Base-by-base conservation (phyloP, 2,113 vertebrate genomes). In the Brachypodius melanocephalos region DNA sequence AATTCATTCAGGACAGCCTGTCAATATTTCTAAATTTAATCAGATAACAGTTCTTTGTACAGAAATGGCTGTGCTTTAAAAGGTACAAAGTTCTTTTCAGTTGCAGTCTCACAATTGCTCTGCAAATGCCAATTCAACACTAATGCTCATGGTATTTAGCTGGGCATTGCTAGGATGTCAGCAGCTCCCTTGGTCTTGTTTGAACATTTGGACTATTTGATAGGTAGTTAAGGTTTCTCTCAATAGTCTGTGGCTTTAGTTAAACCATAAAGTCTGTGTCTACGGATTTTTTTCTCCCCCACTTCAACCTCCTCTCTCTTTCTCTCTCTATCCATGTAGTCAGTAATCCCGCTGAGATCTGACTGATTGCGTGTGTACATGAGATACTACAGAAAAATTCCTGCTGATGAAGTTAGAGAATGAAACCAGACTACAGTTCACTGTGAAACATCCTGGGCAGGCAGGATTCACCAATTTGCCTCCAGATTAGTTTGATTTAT, bases 21-120 rank as follows among this genome's bases (percentile, higher is more conserved):
- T 76, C 82, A 71, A 80, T 95, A 95, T 55, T 65, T 38, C 34
- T 36, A 79, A 82, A 91, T 93, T 96, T 76, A 85, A 68, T 88
- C 63, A 79, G 72, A 52, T 69, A 73, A 80, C 6, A 7, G 43
- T 71, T 51, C 54, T 85, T 77, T 54, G 59, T 73, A 29, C 32
- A 58, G 38, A 74, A 69, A 79, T 62, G 26, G 9, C 26, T 94
- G 16, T 66, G 45, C 31, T 52, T 74, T 52, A 59, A 88, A 61
- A 91, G 13, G 12, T 88, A 49, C 28, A 75, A 79, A 1, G 1
- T 73, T 85, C 45, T 82, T 88, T 82, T 79, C 40, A 67, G 25
- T 83, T 73, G 21, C 7, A 17, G 45, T 82, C 46, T 90, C 66
- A 79, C 49, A 82, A 40, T 69, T 85, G 36, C 40, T 91, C 49